Base-by-base conservation (phyloP, 2,888 invertebrate species). In the Conchocele bisecta region DNA sequence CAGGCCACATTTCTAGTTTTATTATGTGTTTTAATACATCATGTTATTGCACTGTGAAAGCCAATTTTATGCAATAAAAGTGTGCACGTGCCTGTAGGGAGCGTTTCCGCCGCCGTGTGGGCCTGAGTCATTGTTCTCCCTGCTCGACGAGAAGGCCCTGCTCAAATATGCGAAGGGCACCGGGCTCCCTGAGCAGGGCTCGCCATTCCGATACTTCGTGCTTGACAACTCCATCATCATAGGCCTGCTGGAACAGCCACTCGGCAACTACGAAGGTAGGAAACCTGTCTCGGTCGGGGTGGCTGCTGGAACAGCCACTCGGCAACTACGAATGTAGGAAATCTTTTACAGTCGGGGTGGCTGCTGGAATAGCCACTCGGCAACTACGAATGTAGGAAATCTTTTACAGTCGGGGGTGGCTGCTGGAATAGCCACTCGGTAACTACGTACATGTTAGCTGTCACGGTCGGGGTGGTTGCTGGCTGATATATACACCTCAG, bases 371-470 rank as follows among this genome's bases (percentile, higher is more conserved):
- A 98, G 89, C 97, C 98, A 15, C 92, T 98, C 6, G 97, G 96
- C n/a, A 97, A 96, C 88, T 95, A 95, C 89, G 92, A 93, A 91
- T 93, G 93, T 93, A 75, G 64, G 78, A 15, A n/a, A 57, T 31
- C 31, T 2, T n/a, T 7, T n/a, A 11, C 37, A 11, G n/a, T n/a
- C n/a, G n/a, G n/a, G n/a, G n/a, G n/a, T n/a, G 97, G 0, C 91
- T 98, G 65, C 92, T 98, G 9, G 98, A 98, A 89, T 90, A 98
- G 89, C 97, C 98, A 15, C 92, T 98, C 6, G 97, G 96, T n/a
- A 97, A 96, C 88, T 95, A 95, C 89, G 92, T n/a, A n/a, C n/a
- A n/a, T n/a, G n/a, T n/a, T n/a, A n/a, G n/a, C n/a, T n/a, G n/a
- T n/a, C n/a, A n/a, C n/a, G n/a, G n/a, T n/a, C n/a, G n/a, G n/a